Base-by-base conservation (phyloP, 2,113 vertebrate genomes). In the Tachuris rubrigastra region DNA sequence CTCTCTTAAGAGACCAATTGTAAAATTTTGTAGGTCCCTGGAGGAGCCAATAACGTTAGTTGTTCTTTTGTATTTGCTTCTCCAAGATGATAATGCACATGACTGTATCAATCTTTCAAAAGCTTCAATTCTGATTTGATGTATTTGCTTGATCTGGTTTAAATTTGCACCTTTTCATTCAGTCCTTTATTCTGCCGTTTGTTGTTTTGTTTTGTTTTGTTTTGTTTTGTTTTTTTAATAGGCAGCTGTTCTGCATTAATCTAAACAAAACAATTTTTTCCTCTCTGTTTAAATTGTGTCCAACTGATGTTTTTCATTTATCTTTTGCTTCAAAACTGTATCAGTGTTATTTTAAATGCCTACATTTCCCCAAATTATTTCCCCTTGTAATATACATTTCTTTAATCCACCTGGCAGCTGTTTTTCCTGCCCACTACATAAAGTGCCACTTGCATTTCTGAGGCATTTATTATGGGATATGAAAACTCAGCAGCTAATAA, bases 401-500 rank as follows among this genome's bases (percentile, higher is more conserved):
- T 93, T 49, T 35, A 50, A 3, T 71, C 91, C 52, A 77, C 90
- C 72, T 96, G 63, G 59, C 74, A 91, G 72, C 44, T 84, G 24
- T 37, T 94, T 94, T 87, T 86, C 50, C 8, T 66, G 55, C 30
- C 55, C 50, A 41, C 28, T 87, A 41, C 1, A 0, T 30, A 74
- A 88, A 77, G 8, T 2, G 2, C 33, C 3, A 10, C 41, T 93
- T 83, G 52, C 37, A 60, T 90, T 95, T 93, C 90, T 94, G 47
- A 89, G n/a, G 31, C 41, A 87, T 27, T 93, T 92, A 75, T 53
- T 89, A 74, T 41, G 35, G 65, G 68, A 86, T 95, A 65, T 68
- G 68, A 93, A 96, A 74, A 78, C 68, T 94, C 92, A 93, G 56
- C 85, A 97, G 95, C 93, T 96, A 95, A 97, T 96, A 95, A 96